A percentile compares a stretch with the other conserved stretches of the same genome.
phyloP scores from a whole-genome alignment of 64 coral and sea anemone species.

The Pachyseris speciosa region DNA sequence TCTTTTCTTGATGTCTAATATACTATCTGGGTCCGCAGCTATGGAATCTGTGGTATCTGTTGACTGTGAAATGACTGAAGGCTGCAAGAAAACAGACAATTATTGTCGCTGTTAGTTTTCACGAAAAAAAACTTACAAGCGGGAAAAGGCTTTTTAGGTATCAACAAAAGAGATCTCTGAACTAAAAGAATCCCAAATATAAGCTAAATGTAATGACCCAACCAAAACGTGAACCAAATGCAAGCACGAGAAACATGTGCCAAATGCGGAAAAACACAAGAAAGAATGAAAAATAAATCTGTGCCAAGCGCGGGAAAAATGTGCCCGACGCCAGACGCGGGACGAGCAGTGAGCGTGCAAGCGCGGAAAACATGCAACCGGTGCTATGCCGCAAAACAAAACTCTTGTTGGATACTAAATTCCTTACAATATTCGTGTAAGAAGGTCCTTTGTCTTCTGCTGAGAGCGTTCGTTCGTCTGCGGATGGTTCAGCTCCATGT shows the following conservation, averaged over 20 bases:
- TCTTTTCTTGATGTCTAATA: slow-evolving; percentile 72
- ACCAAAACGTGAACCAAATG: no score
- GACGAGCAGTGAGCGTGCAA: no score
- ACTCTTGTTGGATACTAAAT: neutral
- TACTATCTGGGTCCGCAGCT: slow-evolving; percentile 17
- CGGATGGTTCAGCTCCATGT: neutral
- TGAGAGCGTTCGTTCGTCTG: neutral
- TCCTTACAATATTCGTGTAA: slow-evolving; percentile 32
- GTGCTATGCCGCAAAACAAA: neutral
- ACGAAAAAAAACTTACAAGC: neutral
- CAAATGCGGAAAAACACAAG: no score
- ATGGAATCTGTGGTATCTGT: slow-evolving; percentile 11
- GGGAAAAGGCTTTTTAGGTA: no score
- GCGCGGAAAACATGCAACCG: neutral
- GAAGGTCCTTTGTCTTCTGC: slow-evolving; percentile 12
- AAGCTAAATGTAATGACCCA: no score
- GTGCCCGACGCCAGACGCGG: no score
- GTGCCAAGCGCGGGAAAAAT: no score
- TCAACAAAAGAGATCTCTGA: no score
- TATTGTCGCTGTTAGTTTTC: neutral
- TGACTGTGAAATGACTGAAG: slow-evolving; percentile 16
- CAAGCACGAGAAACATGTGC: no score
- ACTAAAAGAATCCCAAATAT: no score
- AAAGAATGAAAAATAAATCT: no score
- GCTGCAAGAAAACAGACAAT: neutral